These are phyloP conservation scores for Nipponacmea schrenckii DNA, from an alignment of 2,888 invertebrate species.

Conservation along the genomic window DNA sequence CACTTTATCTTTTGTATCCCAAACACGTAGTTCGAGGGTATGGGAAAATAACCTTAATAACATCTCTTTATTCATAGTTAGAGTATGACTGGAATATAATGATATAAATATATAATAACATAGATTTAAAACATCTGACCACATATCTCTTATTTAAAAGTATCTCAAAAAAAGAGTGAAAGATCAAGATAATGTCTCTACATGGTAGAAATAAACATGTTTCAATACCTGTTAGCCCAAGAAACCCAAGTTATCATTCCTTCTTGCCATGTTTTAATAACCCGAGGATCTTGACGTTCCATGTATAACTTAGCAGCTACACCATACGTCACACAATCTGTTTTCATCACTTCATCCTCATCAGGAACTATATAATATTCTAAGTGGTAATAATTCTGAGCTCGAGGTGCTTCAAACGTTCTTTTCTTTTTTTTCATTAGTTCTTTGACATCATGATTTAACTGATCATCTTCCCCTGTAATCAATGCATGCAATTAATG, in stretches of 20 bases:
- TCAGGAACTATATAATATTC: slow-evolving; percentile 65
- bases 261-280: slow-evolving; percentile 65
- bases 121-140: too few species aligned
- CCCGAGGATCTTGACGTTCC: slow-evolving; percentile 60
- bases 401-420: slow-evolving; percentile 59
- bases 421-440: slow-evolving; percentile 55
- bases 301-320: slow-evolving; percentile 65
- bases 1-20: slow-evolving; percentile 67
- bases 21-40: slow-evolving; percentile 61
- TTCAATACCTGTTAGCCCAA: slow-evolving; percentile 63
- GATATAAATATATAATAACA: background rate
- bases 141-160: too few species aligned
- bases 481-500: background rate
- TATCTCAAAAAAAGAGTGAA: too few species aligned
- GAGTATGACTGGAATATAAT: slow-evolving; percentile 55
- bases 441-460: slow-evolving; percentile 49
- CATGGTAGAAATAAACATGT: too few species aligned
- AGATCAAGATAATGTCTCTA: background rate
- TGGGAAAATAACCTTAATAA: slow-evolving; percentile 63
- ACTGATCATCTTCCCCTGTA: slow-evolving; percentile 46
- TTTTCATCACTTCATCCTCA: slow-evolving; percentile 56
- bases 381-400: slow-evolving; percentile 64
- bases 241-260: slow-evolving; percentile 66
- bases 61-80: slow-evolving; percentile 60
- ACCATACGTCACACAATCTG: slow-evolving; percentile 65